Evolutionary conservation across 23 tunicate genomes (phyloP), one percentile per base, ranked within the genome.

Genomic region (Halocynthia roretzi): DNA sequence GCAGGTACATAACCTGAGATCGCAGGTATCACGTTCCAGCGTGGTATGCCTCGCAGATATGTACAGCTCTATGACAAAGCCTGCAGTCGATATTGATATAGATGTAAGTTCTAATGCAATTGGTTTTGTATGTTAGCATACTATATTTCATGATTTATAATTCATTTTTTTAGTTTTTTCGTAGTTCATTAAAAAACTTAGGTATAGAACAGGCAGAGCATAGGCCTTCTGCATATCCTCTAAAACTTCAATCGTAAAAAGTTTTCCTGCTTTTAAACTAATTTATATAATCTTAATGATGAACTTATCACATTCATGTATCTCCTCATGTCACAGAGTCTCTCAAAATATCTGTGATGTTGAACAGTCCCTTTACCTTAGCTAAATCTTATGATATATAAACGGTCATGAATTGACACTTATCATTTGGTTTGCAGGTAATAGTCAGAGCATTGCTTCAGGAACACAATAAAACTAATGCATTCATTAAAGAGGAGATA

Each of bases 21-120:
- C 98, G 8, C 91, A 92, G 61, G 98, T 92, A 12, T 86, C 92
- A 7, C 77, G 86, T 60, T 63, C 91, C n/a, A 81, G 86, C 49
- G 92, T 92, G 21, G 83, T 82, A 14, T 68, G 87, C 14, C 17
- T 92, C 23, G 19, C 85, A 8, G 88, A 83, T 62, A 53, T 92
- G 49, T 92, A 81, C 76, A 64, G 74, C 52, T 51, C 86, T 71
- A 50, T 86, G 58, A 82, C 79, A 61, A 85, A 83, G 70, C 87
- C 98, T 9, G 68, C 54, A 5, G 75, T 83, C 1, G 90, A 92
- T 72, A 65, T 17, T 8, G 85, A 82, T 64, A 64, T 86, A 53
- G 98, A 92, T 48, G 98, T 92, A 79, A n/a, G 78, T 14, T 31
- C 44, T 31, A 31, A 31, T 31, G 44, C 44, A 31, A 31, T 31